phyloP scores from a whole-genome alignment of 2,113 vertebrate genomes.

The Chrysemys picta region DNA sequence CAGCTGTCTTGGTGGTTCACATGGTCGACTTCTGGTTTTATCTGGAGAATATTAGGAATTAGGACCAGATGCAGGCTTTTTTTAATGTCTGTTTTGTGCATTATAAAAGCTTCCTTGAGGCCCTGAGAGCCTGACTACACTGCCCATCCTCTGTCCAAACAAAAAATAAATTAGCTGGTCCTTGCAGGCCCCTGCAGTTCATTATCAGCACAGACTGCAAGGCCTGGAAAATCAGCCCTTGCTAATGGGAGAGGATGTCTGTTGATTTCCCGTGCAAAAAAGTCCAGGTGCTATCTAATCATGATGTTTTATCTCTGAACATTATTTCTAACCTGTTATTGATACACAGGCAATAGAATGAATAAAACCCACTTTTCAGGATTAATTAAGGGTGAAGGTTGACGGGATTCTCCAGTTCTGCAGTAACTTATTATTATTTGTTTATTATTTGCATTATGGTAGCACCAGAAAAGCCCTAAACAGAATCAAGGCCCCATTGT shows the following conservation, averaged over 20 bases:
- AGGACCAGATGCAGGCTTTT: slow-evolving; percentile 20
- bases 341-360: accelerated
- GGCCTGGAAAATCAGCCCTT: slow-evolving; percentile 38
- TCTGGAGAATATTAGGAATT: not conserved
- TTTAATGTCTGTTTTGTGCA: not conserved
- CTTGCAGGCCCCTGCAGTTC: not conserved
- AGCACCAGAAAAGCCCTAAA: not conserved
- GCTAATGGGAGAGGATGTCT: slow-evolving; percentile 38
- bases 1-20: not conserved
- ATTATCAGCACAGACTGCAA: slow-evolving; percentile 29
- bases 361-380: not conserved
- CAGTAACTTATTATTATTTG: not conserved
- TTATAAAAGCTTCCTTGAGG: slow-evolving; percentile 46
- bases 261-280: not conserved
- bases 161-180: slow-evolving; percentile 22
- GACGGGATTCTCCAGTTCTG: not conserved
- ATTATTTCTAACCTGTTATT: not conserved
- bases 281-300: not conserved
- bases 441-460: not conserved
- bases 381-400: not conserved
- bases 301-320: not conserved
- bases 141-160: slow-evolving; percentile 18
- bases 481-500: not conserved
- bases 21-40: not conserved
- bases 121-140: slow-evolving; percentile 38